Conservation (phyloP, 2,797 vertebrate genomes). For the Prionace glauca region DNA sequence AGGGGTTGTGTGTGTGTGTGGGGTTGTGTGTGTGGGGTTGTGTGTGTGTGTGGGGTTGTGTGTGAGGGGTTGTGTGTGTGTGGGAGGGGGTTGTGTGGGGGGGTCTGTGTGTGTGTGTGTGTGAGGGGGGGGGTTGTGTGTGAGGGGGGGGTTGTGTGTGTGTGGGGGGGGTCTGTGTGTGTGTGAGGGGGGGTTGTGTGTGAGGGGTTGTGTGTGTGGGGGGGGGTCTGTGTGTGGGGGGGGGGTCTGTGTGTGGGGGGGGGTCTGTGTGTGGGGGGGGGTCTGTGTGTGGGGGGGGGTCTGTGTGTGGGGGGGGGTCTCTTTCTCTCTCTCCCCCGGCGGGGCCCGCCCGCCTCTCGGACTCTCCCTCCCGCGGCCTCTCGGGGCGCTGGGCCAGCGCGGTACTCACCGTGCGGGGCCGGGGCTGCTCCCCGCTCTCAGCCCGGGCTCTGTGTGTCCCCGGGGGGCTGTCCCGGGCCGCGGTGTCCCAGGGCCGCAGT, state of each 20-base stretch:
- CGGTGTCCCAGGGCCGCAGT: not conserved
- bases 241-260: not conserved
- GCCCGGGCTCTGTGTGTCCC: not conserved
- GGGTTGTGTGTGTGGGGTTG: no score
- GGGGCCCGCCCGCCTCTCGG: not conserved
- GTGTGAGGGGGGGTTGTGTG: no score
- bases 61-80: not conserved
- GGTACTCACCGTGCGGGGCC: not conserved
- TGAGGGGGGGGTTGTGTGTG: not conserved
- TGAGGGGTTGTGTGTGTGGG: no score
- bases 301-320: no score
- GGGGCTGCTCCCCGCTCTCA: not conserved
- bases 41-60: rapidly evolving
- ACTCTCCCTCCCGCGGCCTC: not conserved
- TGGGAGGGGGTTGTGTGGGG: rapidly evolving
- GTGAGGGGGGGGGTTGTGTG: not conserved
- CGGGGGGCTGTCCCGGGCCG: no score
- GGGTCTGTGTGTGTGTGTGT: not conserved
- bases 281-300: not conserved
- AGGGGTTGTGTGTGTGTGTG: not conserved
- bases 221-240: not conserved
- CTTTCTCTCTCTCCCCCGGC: not conserved
- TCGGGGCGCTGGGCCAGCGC: no score
- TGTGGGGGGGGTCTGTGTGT: not conserved
- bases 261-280: not conserved